Conservation (phyloP, 2,113 vertebrate genomes). For the Psilopogon haemacephalus region DNA sequence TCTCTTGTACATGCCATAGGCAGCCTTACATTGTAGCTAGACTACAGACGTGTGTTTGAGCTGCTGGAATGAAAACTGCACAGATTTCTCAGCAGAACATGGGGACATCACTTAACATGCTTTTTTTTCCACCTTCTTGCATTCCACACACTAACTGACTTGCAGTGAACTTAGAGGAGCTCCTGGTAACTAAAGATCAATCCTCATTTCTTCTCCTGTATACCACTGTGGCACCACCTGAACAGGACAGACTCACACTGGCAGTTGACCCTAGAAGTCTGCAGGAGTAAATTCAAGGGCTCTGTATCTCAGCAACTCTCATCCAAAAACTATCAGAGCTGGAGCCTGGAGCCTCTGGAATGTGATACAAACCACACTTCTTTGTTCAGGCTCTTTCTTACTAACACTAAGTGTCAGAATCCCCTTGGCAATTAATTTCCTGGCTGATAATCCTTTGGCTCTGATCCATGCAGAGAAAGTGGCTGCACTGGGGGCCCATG, state of each 20-base stretch:
- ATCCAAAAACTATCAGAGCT: not conserved
- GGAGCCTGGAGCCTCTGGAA: not conserved
- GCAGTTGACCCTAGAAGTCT: not conserved
- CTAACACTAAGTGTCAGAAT: not conserved
- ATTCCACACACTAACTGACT: not conserved
- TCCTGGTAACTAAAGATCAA: constrained; percentile 2
- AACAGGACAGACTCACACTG: not conserved
- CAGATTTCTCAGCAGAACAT: not conserved
- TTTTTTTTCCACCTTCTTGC: not conserved
- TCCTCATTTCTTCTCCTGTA: not conserved
- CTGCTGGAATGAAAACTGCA: not conserved
- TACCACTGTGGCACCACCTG: not conserved
- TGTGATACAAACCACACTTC: not conserved
- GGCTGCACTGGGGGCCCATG: not conserved
- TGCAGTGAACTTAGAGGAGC: not conserved
- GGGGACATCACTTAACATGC: not conserved
- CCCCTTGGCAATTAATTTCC: constrained; percentile 57
- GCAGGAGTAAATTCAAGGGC: not conserved
- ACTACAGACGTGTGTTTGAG: not conserved
- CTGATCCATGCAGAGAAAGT: not conserved
- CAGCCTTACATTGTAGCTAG: not conserved
- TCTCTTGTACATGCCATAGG: not conserved
- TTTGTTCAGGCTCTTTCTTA: not conserved
- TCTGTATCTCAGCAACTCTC: not conserved
- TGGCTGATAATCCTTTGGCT: constrained; percentile 49